Percentiles rank a stretch among this genome's conserved stretches.
phyloP scores from a whole-genome alignment of 2,113 vertebrate species.

The Lagopus muta region DNA sequence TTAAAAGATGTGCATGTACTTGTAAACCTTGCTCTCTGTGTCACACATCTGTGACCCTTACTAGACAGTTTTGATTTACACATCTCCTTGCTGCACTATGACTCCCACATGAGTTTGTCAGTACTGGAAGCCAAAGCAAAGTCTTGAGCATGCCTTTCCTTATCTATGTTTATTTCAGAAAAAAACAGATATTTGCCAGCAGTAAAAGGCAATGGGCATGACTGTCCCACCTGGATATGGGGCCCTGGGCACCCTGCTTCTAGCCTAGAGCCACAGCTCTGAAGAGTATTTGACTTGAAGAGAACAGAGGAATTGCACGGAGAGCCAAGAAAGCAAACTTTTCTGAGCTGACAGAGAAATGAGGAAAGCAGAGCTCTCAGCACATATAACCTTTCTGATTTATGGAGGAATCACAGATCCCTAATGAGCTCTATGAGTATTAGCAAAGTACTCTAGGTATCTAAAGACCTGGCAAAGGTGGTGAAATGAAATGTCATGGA shows the following conservation, averaged over 20 bases:
- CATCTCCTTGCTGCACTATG: fast-evolving
- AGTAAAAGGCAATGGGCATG: neutral
- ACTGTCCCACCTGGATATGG: neutral
- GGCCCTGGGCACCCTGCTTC: neutral
- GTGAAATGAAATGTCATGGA: neutral
- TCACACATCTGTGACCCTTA: neutral
- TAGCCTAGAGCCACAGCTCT: neutral
- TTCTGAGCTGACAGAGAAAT: neutral
- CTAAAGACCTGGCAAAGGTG: neutral
- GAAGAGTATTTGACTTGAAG: neutral
- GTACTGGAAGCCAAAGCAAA: neutral
- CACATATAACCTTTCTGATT: neutral
- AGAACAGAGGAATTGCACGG: neutral
- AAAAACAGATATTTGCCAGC: neutral
- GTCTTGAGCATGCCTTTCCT: neutral
- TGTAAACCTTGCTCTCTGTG: neutral
- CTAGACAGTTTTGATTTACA: neutral
- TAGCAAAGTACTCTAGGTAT: neutral
- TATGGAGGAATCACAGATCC: neutral
- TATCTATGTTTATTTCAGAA: neutral
- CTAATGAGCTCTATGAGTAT: neutral
- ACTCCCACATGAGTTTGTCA: neutral
- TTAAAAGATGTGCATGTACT: neutral
- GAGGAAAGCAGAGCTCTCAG: neutral
- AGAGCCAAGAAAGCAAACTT: neutral